Percentiles rank a stretch among this genome's conserved stretches.
Conservation (phyloP, 2,113 vertebrate species). For the Malurus alboscapulatus region DNA sequence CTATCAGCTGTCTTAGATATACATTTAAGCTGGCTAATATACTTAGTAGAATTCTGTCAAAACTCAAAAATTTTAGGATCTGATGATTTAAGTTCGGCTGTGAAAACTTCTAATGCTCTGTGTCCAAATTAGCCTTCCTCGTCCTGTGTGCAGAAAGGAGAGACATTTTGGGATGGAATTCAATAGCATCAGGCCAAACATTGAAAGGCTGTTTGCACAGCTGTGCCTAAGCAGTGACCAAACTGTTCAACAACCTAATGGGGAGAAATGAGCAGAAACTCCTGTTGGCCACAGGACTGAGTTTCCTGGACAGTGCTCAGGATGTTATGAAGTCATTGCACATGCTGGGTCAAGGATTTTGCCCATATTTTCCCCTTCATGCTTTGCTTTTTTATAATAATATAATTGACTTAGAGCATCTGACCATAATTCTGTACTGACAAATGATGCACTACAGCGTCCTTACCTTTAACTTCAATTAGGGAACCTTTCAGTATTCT, state of each 20-base stretch:
- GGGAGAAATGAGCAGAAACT: conserved; percentile 58
- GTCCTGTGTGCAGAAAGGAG: conserved; percentile 21
- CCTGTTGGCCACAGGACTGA: conserved; percentile 52
- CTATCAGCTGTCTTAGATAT: background rate
- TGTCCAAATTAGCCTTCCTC: conserved; percentile 28
- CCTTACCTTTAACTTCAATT: conserved; percentile 55
- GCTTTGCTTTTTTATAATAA: background rate
- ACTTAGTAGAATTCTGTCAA: background rate
- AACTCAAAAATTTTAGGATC: background rate
- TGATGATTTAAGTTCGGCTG: background rate
- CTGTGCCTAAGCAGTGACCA: conserved; percentile 65
- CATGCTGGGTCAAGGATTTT: conserved; percentile 54
- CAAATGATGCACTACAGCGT: background rate
- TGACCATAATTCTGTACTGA: background rate
- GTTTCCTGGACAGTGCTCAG: conserved; percentile 69
- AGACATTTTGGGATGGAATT: conserved; percentile 35
- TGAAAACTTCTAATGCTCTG: background rate
- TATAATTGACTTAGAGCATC: conserved; percentile 28
- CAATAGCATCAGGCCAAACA: conserved; percentile 53
- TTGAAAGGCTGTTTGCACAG: conserved; percentile 73
- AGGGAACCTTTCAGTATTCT: conserved; percentile 27
- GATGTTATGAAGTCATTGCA: conserved; percentile 65
- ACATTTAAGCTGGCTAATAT: background rate
- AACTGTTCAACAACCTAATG: conserved; percentile 58
- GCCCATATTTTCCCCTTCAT: conserved; percentile 40